Base-by-base conservation (phyloP, 2,797 vertebrate genomes). In the Acipenser oxyrinchus region DNA sequence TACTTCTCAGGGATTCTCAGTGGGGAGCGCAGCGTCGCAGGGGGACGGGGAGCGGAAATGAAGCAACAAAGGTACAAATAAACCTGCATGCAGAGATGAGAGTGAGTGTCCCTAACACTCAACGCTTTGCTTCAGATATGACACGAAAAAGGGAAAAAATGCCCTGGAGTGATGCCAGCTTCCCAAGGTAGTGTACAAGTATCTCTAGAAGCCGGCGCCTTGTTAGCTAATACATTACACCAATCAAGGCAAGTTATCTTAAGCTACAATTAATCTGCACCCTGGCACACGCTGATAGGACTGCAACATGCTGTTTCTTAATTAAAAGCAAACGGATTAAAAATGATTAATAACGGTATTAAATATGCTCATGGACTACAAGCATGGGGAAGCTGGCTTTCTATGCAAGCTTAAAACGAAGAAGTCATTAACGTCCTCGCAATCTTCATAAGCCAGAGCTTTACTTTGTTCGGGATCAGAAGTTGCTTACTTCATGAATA, bases 301-400 rank as follows among this genome's bases (percentile, higher is more conserved):
- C 94, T 94, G 95, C 95, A 97, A 96, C 95, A 95, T 96, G 95
- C 95, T 98, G 95, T 97, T 98, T 95, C 95, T 97, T 98, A 98
- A 98, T 99, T 98, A 99, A 98, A 98, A 98, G 94, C 95, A 98
- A 96, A 97, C 89, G 95, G 95, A 98, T 98, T 98, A 98, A 98
- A 98, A 98, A 97, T 99, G 96, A 98, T 98, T 98, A 98, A 98
- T 99, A 98, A 96, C 92, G 91, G 94, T 95, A 98, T 99, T 98
- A 98, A 97, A 99, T 97, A 98, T 96, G 96, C 95, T 95, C 91
- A 92, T 92, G 93, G 94, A 97, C 90, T 88, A 95, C 94, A 95
- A 94, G 94, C 93, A 88, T 90, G 85, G 89, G 90, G 92, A 94
- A 94, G 94, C 92, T 89, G 82, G 89, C 87, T 93, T 91, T 89